phyloP scores from a whole-genome alignment of 2,797 vertebrate genomes.

The Manis crassicaudata region DNA sequence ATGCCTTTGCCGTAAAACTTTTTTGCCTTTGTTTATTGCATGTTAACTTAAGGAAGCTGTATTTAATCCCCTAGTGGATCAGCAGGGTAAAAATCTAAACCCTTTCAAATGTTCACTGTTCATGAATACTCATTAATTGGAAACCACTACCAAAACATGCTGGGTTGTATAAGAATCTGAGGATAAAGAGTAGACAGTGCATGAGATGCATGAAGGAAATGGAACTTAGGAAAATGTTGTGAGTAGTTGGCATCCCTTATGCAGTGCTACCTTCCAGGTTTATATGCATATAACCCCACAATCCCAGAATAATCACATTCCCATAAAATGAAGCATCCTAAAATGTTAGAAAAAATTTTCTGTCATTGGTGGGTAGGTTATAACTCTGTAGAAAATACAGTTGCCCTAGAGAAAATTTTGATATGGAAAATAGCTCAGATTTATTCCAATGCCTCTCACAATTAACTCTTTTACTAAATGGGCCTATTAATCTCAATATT shows the following conservation, averaged over 20 bases:
- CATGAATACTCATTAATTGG: conserved; percentile 54
- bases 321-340: conserved; percentile 22
- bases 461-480: conserved; percentile 75
- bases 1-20: neutral
- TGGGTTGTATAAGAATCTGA: neutral
- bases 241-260: neutral
- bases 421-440: conserved; percentile 73
- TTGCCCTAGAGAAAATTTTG: conserved; percentile 70
- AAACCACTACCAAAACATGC: conserved; percentile 31
- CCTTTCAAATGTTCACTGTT: conserved; percentile 17
- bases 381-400: conserved; percentile 44
- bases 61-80: neutral
- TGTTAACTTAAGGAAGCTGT: neutral
- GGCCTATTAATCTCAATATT: conserved; percentile 79
- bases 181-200: conserved; percentile 2
- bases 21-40: neutral
- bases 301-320: conserved; percentile 31
- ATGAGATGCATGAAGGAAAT: neutral
- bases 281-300: neutral
- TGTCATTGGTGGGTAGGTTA: conserved; percentile 8
- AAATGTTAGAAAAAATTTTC: conserved; percentile 26
- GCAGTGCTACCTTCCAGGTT: neutral
- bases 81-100: neutral
- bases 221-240: conserved; percentile 19
- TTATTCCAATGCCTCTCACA: conserved; percentile 66